phyloP scores from a whole-genome alignment of 2,888 invertebrate species.

The Gerris lacustris region DNA sequence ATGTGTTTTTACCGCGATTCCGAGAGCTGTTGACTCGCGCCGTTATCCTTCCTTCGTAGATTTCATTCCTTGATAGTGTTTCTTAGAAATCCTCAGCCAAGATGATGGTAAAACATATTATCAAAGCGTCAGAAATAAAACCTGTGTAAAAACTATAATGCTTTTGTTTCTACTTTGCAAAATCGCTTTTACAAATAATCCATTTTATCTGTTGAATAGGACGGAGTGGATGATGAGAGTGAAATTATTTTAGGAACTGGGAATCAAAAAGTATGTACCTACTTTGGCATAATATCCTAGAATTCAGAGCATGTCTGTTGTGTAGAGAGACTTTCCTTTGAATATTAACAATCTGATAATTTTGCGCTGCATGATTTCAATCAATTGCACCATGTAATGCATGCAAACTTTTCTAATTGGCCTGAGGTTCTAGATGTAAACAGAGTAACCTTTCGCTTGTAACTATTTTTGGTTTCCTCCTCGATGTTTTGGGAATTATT shows the following conservation, averaged over 20 bases:
- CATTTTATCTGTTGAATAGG: slow-evolving; percentile 16
- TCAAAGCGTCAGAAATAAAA: neutral
- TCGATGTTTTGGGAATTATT: too few relatives aligned
- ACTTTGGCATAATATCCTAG: neutral
- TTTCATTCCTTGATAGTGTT: too few relatives aligned
- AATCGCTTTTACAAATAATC: neutral
- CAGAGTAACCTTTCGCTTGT: neutral
- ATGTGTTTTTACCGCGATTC: too few relatives aligned
- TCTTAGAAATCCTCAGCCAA: neutral
- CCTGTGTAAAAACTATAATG: too few relatives aligned
- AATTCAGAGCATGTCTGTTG: neutral
- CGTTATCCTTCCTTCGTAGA: too few relatives aligned
- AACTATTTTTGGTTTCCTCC: too few relatives aligned
- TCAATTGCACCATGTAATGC: too few relatives aligned
- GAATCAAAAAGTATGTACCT: slow-evolving; percentile 24
- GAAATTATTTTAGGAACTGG: slow-evolving; percentile 23
- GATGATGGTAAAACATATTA: neutral
- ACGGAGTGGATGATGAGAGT: slow-evolving; percentile 28
- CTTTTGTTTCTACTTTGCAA: neutral
- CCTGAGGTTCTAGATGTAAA: slow-evolving; percentile 3
- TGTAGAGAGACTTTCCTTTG: too few relatives aligned
- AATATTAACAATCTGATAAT: too few relatives aligned
- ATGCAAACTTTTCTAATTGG: neutral
- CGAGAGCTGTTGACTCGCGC: too few relatives aligned
- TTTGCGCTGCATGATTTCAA: too few relatives aligned